Conservation (phyloP, 2,113 vertebrate species). For the Plecotus auritus region DNA sequence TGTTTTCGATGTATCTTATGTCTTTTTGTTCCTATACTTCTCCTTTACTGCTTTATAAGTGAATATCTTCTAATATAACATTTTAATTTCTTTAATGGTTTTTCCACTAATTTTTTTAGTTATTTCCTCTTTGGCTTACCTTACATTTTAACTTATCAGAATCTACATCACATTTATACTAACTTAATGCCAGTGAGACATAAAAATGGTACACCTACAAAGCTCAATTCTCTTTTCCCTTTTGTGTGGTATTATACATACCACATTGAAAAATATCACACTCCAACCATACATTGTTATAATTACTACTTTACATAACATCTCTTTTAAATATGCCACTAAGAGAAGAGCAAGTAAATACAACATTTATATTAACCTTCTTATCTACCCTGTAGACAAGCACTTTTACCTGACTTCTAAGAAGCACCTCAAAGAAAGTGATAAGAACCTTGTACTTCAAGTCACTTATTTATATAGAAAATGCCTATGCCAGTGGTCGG, state of each 20-base stretch:
- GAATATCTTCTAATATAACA: background rate
- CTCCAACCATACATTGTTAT: background rate
- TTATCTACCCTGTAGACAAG: background rate
- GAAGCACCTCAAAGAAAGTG: background rate
- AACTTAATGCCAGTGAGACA: background rate
- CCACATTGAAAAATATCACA: background rate
- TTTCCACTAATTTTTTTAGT: background rate
- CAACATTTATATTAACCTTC: background rate
- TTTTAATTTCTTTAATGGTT: background rate
- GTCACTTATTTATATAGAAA: constrained; percentile 15
- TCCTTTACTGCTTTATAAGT: background rate
- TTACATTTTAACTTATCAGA: background rate
- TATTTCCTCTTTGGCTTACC: background rate
- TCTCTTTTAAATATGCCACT: background rate
- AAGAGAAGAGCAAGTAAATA: background rate
- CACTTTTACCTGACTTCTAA: background rate
- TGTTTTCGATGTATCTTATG: background rate
- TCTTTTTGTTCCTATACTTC: background rate
- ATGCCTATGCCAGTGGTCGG: background rate
- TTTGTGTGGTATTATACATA: background rate
- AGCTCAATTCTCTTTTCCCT: background rate
- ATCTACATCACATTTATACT: background rate
- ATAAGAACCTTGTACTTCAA: background rate
- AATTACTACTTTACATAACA: background rate
- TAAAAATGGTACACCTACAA: background rate